A percentile compares a stretch with the other conserved stretches of the same genome.
These are phyloP conservation scores for Cephus pulcher DNA, from an alignment of 2,888 invertebrate species.

Conservation along the genomic window DNA sequence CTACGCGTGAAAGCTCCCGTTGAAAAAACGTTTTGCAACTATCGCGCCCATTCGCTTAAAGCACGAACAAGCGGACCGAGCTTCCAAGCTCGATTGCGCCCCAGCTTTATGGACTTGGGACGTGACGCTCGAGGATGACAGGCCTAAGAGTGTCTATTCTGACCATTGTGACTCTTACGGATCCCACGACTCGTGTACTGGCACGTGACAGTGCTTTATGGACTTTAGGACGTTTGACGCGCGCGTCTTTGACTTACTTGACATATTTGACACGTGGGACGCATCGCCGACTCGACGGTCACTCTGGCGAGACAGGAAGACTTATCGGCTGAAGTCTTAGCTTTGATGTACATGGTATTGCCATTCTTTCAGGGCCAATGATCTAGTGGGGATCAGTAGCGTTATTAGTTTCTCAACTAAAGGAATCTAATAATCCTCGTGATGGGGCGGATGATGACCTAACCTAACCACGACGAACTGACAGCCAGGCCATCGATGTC, in stretches of 20 bases:
- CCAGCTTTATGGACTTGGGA: not conserved
- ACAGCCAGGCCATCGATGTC: not conserved
- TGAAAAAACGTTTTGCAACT: slow-evolving; percentile 3
- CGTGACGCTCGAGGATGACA: not conserved
- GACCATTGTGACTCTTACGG: not conserved
- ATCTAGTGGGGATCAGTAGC: not conserved
- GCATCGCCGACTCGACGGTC: not conserved
- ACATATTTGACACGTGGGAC: not conserved
- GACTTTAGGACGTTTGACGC: not conserved
- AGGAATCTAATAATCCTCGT: not conserved
- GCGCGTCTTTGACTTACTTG: not conserved
- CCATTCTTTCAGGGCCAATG: not conserved
- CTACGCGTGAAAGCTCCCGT: not conserved
- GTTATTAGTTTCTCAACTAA: not conserved
- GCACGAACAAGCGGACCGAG: not conserved
- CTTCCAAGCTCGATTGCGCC: not conserved
- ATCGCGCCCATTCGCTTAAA: not conserved
- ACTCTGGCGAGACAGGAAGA: not conserved
- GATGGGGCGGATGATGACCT: not conserved
- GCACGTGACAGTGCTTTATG: not conserved
- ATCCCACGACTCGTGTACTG: not conserved
- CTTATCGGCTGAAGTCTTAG: not conserved
- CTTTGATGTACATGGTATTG: not conserved
- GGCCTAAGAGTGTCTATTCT: not conserved
- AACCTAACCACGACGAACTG: not conserved